Percentiles rank a stretch among this genome's conserved stretches.
Evolutionary conservation across 1,140 invertebrate genomes (phyloP).

Genomic region (Neuroterus valhalla): DNA sequence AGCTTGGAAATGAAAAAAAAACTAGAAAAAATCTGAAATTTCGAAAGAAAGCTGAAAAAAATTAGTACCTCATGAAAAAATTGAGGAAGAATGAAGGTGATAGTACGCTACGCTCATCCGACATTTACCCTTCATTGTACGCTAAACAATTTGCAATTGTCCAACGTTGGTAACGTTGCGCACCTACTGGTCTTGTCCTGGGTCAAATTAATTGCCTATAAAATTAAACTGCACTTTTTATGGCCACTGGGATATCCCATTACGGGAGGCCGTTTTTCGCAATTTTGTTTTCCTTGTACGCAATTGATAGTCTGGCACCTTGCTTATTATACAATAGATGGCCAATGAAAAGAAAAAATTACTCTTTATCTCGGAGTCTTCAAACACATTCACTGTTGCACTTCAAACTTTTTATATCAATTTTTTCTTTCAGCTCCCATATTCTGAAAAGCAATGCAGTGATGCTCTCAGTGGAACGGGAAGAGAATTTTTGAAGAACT

Average conservation of each 20-base stretch:
- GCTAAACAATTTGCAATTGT: slow-evolving; percentile 42
- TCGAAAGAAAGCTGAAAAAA: too few species aligned
- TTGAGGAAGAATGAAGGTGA: not conserved
- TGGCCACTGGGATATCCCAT: slow-evolving; percentile 55
- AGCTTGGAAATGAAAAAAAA: not conserved
- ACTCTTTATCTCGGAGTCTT: not conserved
- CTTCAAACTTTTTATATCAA: too few species aligned
- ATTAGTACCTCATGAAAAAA: not conserved
- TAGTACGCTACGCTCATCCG: not conserved
- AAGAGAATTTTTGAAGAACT: too few species aligned
- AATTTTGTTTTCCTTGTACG: slow-evolving; percentile 33
- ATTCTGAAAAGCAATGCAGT: too few species aligned
- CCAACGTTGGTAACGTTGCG: not conserved
- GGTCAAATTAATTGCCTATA: slow-evolving; percentile 65
- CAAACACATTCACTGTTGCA: too few species aligned
- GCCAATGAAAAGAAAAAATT: not conserved
- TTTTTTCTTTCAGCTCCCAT: not conserved
- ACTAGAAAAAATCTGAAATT: not conserved
- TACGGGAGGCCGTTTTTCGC: slow-evolving; percentile 43
- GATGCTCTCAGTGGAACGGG: too few species aligned
- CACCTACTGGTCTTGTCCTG: slow-evolving; percentile 50
- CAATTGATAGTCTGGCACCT: slow-evolving; percentile 22
- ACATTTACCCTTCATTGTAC: slow-evolving; percentile 8
- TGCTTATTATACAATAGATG: not conserved
- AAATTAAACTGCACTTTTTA: slow-evolving; percentile 66